Evolutionary conservation across 2,113 vertebrate genomes (phyloP).

Genomic region (Hyperopisus bebe): DNA sequence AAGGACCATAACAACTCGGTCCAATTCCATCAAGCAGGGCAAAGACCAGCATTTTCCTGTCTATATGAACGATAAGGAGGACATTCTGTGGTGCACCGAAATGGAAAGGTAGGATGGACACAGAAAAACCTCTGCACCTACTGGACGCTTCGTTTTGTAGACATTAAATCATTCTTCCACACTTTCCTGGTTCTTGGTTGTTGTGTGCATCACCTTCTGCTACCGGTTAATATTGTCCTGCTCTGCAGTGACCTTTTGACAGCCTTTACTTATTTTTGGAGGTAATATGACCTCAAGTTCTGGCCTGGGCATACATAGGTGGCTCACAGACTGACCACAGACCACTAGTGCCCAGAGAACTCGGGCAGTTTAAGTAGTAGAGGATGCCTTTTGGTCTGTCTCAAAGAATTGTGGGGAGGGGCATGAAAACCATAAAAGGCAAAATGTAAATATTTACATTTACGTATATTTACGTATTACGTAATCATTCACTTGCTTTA

Average conservation of each 20-base stretch:
- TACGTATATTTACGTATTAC: too few species aligned
- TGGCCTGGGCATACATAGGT: neutral
- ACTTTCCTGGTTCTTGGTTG: neutral
- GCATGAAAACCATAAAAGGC: neutral
- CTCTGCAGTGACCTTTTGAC: neutral
- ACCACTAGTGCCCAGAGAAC: neutral
- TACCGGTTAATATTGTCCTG: neutral
- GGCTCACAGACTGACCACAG: neutral
- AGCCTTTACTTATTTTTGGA: neutral
- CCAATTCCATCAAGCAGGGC: slow-evolving; percentile 97
- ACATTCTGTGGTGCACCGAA: slow-evolving; percentile 98
- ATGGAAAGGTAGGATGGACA: slow-evolving; percentile 80
- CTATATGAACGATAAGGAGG: slow-evolving; percentile 97
- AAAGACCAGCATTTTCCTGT: slow-evolving; percentile 99
- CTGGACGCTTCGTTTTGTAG: neutral
- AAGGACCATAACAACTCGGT: slow-evolving; percentile 95
- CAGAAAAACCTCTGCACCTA: neutral
- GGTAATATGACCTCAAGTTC: neutral
- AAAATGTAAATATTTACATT: neutral
- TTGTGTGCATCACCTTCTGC: neutral
- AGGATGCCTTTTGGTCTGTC: neutral
- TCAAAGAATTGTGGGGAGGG: neutral
- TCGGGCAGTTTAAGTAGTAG: neutral
- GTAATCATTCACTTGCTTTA: neutral
- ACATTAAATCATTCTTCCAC: neutral